These are phyloP conservation scores for Pseudomugil tenellus DNA, from an alignment of 2,797 vertebrate genomes.

Conservation along the genomic window DNA sequence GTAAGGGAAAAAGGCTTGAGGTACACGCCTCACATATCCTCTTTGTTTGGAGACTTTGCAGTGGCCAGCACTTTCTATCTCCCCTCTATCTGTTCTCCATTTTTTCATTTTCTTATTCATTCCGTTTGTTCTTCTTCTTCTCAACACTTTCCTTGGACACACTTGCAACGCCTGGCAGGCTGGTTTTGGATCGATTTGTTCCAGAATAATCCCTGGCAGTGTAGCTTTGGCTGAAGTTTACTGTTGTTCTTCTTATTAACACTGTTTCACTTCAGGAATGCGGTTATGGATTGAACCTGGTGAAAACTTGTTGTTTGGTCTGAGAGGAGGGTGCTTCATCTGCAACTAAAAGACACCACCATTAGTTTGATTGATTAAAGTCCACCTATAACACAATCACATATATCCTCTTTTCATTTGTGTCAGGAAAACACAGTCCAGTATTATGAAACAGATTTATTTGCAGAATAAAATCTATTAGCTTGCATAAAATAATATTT, in stretches of 20 bases:
- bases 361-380: conserved; percentile 24
- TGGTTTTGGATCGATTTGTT: conserved; percentile 79
- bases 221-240: conserved; percentile 66
- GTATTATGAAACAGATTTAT: no score
- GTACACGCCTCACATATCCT: conserved; percentile 83
- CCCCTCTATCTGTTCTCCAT: conserved; percentile 76
- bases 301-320: conserved; percentile 36
- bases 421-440: no score
- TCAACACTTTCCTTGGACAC: conserved; percentile 71
- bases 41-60: conserved; percentile 88
- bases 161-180: conserved; percentile 68
- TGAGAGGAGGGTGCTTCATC: conserved; percentile 23
- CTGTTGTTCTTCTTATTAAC: conserved; percentile 61
- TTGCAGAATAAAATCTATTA: neutral
- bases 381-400: conserved; percentile 14
- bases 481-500: conserved; percentile 21
- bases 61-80: conserved; percentile 85
- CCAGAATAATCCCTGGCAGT: conserved; percentile 72
- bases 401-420: conserved; percentile 7
- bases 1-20: conserved; percentile 83
- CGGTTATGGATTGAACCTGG: conserved; percentile 20
- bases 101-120: conserved; percentile 80
- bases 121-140: conserved; percentile 76
- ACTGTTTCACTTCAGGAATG: conserved; percentile 39
- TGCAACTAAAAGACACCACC: conserved; percentile 14